phyloP scores from a whole-genome alignment of 2,797 vertebrate species.

The Anniella stebbinsi region DNA sequence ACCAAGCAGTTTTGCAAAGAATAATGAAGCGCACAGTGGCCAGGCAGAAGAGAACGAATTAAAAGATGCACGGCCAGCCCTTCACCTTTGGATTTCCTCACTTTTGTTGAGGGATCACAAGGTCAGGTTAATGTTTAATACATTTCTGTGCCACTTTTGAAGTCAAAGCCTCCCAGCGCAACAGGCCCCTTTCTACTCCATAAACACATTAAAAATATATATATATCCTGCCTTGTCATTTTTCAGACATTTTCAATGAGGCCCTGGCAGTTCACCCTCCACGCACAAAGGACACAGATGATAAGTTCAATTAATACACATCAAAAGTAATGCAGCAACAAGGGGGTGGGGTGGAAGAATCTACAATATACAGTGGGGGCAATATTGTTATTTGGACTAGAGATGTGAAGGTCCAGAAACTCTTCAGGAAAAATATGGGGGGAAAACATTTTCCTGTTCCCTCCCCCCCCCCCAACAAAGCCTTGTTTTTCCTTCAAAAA shows the following conservation, averaged over 20 bases:
- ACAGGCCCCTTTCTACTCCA: slow-evolving; percentile 8
- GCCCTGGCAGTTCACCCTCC: background rate
- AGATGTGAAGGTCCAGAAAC: too few relatives aligned
- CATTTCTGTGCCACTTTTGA: background rate
- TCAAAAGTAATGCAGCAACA: background rate
- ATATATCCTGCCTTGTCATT: background rate
- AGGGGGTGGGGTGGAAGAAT: background rate
- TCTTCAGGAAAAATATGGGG: too few relatives aligned
- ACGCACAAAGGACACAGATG: too few relatives aligned
- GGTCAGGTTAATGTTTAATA: slow-evolving; percentile 37
- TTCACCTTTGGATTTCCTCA: slow-evolving; percentile 44
- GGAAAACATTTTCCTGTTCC: too few relatives aligned
- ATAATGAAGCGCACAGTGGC: background rate
- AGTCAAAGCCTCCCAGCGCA: background rate
- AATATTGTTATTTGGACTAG: too few relatives aligned
- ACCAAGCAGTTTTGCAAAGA: background rate
- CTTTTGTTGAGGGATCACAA: slow-evolving; percentile 43
- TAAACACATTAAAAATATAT: slow-evolving; percentile 30
- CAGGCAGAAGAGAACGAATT: background rate
- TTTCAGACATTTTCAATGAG: background rate
- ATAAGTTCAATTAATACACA: background rate
- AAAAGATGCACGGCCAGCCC: slow-evolving; percentile 30
- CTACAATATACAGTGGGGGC: too few relatives aligned
- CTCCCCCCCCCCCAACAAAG: too few relatives aligned
- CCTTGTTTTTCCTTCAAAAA: too few relatives aligned